Base-by-base conservation (phyloP, 2,797 vertebrate genomes). In the Myotis vivesi region DNA sequence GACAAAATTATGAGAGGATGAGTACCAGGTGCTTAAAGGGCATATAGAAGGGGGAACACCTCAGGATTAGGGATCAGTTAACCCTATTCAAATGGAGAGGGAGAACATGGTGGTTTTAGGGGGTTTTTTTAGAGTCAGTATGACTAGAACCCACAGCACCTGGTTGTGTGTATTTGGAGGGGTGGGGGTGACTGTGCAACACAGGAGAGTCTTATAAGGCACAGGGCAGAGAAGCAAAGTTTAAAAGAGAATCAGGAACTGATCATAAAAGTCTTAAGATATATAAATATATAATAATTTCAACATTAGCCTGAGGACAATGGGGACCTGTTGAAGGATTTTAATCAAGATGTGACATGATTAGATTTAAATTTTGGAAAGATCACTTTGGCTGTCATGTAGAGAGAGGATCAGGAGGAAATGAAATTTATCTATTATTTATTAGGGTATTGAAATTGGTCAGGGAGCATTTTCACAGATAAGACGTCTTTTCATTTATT, bases 361-460 rank as follows among this genome's bases (percentile, higher is more conserved):
- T 96, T 94, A 87, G 72, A 88, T 96, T 69, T 88, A 64, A 25
- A 22, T 51, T 92, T 96, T 92, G 33, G 15, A 92, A 91, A 94
- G 79, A 95, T 72, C 73, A 41, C 69, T 84, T 94, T 87, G 30
- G 19, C 57, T 80, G 62, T 20, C 55, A 75, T 15, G 1, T 75
- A 93, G 33, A 81, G 55, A 91, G 94, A 87, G 76, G 72, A 95
- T 96, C 82, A 94, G 55, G 16, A 72, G 41, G 73, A 95, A 95
- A 93, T 92, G 44, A 75, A 92, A 89, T 81, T 46, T 91, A 95
- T 95, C 62, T 92, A 94, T 96, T 96, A 96, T 96, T 95, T 44
- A 96, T 93, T 82, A 90, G 92, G 44, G 7, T 93, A 93, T 57
- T 93, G 64, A 94, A 95, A 87, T 94, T 96, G 36, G 44, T 82